Base-by-base conservation (phyloP, 2,797 vertebrate species). In the Poliocrania exsul region DNA sequence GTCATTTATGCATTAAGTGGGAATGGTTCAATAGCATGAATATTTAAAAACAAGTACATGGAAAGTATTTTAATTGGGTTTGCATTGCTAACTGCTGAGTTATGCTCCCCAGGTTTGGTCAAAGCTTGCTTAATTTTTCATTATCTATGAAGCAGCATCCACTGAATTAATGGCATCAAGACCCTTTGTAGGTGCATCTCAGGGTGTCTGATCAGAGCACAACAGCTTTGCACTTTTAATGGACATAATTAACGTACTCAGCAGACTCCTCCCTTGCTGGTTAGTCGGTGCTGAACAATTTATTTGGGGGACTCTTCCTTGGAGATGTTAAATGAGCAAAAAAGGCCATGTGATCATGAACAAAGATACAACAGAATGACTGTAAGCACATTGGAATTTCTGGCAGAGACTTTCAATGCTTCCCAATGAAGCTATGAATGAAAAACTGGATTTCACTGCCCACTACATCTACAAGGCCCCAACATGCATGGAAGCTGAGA, bases 1-100 rank as follows among this genome's bases (percentile, higher is more conserved):
- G 96, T 96, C 97, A 98, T 97, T 97, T 97, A 96, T 97, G 90
- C 96, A 93, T 97, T 98, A 97, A 97, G 91, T 95, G 89, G 81
- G 92, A 97, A 97, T 92, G 88, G 94, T 95, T 97, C 95, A 95
- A 97, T 96, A 96, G 62, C 62, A 96, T 95, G 96, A 97, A 97
- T 97, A 97, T 98, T 98, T 98, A 95, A 97, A 97, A 96, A 92
- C 71, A 95, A 97, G 77, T 93, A 90, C 81, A 96, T 3, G 95
- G 74, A 89, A 95, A 97, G 74, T 90, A 74, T 92, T 94, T 94
- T 82, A 97, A 95, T 93, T 97, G 91, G 57, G 91, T 89, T 97
- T 96, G 90, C 95, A 96, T 91, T 92, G 90, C 93, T 96, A 96
- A 90, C 88, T 89, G 92, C 81, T 79, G 91, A 94, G 91, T 95